Base-by-base conservation (phyloP, 2,888 invertebrate genomes). In the Marasmarcha lunaedactyla region DNA sequence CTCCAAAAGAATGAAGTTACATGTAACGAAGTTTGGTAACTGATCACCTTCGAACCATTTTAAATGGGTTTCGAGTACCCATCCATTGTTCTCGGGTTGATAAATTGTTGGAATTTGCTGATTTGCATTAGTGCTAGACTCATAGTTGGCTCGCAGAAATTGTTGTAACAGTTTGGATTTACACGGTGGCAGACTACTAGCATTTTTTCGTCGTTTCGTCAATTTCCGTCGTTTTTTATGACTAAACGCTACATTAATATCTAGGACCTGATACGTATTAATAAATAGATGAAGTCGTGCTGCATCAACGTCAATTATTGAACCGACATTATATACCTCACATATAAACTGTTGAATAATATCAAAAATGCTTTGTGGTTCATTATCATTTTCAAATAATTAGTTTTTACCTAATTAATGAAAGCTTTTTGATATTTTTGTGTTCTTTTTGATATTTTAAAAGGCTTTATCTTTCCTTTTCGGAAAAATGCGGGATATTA, bases 1-100 rank as follows among this genome's bases (percentile, higher is more conserved):
- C 25, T 25, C 25, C 25, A 11, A 41, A 43, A 44, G 47, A 43
- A 41, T 12, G 48, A 46, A 6, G 48, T 46, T 46, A 30, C 47
- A 48, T 10, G 46, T 48, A 35, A 44, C 46, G 36, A 14, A 48
- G 46, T 39, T 46, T 36, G 49, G 48, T 36, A 50, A 26, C 36
- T 49, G 48, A 46, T 52, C 48, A 6, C 49, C 46, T 43, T 47
- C 45, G 35, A 48, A 50, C 49, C 49, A 50, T 44, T 51, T 42
- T 42, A 49, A 51, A 37, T 47, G 42, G 40, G 51, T n/a, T n/a
- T n/a, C 33, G 5, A 48, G 15, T 12, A 42, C 36, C 51, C 52
- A 52, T n/a, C 52, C 52, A 41, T 50, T 49, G 47, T 50, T 49
- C 9, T 43, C 47, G 5, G 46, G 47, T 41, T 43, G 10, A 42